Conservation (phyloP, 1,140 invertebrate species). For the Eurosta solidaginis region DNA sequence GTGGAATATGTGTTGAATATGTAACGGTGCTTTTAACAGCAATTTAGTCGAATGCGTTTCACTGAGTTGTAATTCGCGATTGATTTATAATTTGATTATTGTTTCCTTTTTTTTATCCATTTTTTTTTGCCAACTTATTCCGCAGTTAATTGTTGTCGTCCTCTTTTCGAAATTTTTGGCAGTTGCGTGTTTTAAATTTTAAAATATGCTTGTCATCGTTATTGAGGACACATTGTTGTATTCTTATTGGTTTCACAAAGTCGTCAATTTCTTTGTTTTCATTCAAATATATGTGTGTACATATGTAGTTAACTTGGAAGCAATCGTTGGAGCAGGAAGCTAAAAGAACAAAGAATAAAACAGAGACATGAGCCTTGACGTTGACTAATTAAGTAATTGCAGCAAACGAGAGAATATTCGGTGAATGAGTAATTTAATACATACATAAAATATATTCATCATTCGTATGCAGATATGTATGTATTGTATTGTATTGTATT, state of each 20-base stretch:
- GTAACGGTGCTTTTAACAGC: background rate
- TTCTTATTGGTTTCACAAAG: background rate
- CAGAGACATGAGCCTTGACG: background rate
- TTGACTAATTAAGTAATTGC: background rate
- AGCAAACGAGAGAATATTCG: background rate
- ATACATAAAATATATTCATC: background rate
- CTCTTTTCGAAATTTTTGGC: background rate
- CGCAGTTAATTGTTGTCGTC: background rate
- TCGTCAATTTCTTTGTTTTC: background rate
- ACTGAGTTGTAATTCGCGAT: background rate
- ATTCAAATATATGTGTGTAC: background rate
- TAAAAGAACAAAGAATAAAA: conserved; percentile 10
- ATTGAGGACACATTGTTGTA: background rate
- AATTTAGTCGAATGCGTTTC: background rate
- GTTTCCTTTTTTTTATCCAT: background rate
- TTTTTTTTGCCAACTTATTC: background rate
- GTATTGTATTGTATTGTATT: no score
- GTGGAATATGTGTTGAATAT: background rate
- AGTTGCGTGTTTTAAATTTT: background rate
- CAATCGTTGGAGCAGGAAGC: background rate
- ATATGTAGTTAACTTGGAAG: conserved; percentile 15
- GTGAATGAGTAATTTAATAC: no score
- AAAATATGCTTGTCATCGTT: background rate
- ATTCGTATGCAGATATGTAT: no score
- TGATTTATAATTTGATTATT: background rate